Conservation (phyloP, 1,140 invertebrate genomes). For the Hydropsyche tenuis region DNA sequence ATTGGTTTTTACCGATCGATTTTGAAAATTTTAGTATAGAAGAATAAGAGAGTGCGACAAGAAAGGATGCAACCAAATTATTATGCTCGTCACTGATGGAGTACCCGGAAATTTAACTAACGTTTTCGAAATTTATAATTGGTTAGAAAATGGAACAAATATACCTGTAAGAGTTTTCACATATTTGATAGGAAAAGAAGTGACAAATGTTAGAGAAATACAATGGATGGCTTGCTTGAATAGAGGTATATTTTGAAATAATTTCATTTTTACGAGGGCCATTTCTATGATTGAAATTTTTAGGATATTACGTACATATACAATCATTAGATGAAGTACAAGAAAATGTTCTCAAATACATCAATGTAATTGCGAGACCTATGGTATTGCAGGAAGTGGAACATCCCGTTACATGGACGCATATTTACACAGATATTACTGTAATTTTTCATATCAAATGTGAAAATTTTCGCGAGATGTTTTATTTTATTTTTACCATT, state of each 20-base stretch:
- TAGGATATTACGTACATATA: constrained; percentile 91
- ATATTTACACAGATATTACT: constrained; percentile 83
- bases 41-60: constrained; percentile 64
- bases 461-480: background rate
- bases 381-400: constrained; percentile 77
- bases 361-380: constrained; percentile 87
- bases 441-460: constrained; percentile 62
- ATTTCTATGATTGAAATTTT: constrained; percentile 36
- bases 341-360: constrained; percentile 92
- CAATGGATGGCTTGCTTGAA: constrained; percentile 96
- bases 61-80: constrained; percentile 90
- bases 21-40: constrained; percentile 60
- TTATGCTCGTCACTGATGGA: constrained; percentile 99
- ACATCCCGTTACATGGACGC: constrained; percentile 88
- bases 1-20: background rate
- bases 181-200: constrained; percentile 95
- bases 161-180: constrained; percentile 94
- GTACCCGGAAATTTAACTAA: constrained; percentile 89
- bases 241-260: constrained; percentile 68
- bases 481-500: constrained; percentile 8
- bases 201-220: constrained; percentile 89
- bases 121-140: constrained; percentile 88
- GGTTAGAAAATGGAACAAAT: constrained; percentile 65
- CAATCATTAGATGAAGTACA: constrained; percentile 91
- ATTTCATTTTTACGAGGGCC: background rate